Evolutionary conservation across 1,140 invertebrate genomes (phyloP).

Genomic region (Heliothis subflexa): DNA sequence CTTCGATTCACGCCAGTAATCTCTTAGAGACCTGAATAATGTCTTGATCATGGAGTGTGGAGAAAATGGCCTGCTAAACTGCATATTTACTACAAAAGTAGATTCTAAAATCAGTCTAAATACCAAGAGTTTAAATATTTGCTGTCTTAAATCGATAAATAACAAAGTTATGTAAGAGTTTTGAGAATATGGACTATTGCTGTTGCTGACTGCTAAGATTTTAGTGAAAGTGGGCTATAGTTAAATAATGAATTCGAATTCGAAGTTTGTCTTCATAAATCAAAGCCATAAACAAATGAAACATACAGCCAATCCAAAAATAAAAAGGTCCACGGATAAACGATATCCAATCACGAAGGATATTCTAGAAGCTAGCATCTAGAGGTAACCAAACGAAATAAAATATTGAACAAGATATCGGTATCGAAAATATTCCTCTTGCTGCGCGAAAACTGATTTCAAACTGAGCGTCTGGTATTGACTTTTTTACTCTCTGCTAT

Average conservation of each 20-base stretch:
- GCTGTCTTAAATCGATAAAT: too few relatives aligned
- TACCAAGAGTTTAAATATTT: too few relatives aligned
- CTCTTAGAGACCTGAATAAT: not conserved
- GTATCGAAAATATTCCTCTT: conserved; percentile 12
- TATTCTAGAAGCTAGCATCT: not conserved
- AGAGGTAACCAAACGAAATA: not conserved
- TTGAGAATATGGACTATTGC: too few relatives aligned
- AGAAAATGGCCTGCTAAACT: not conserved
- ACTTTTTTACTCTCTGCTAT: not conserved
- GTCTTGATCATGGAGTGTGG: not conserved
- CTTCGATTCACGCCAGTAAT: not conserved
- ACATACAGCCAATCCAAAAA: too few relatives aligned
- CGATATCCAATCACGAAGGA: not conserved
- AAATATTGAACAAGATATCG: conserved; percentile 12
- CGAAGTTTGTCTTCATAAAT: too few relatives aligned
- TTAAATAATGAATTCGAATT: too few relatives aligned
- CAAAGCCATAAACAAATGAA: too few relatives aligned
- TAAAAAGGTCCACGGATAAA: too few relatives aligned
- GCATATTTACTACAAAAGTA: not conserved
- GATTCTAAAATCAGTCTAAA: too few relatives aligned
- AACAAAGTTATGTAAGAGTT: too few relatives aligned
- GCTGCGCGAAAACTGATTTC: not conserved
- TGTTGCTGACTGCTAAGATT: too few relatives aligned
- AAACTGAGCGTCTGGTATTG: not conserved
- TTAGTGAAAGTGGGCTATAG: too few relatives aligned